Evolutionary conservation across 2,797 vertebrate genomes (phyloP).

Genomic region (Takifugu ocellatus): DNA sequence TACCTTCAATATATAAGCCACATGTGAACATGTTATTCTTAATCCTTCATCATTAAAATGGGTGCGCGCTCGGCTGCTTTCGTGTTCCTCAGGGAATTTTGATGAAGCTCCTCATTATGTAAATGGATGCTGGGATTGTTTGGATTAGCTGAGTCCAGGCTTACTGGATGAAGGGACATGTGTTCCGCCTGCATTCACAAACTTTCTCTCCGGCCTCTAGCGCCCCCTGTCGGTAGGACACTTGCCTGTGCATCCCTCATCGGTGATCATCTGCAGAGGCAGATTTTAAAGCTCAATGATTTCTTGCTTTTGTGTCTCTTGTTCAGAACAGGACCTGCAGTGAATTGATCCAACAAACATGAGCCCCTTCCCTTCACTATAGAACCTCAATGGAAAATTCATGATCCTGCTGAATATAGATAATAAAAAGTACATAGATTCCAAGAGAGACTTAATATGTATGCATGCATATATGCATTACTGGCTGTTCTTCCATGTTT

Average conservation of each 20-base stretch:
- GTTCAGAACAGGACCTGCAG: slow-evolving; percentile 1
- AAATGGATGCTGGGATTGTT: slow-evolving; percentile 31
- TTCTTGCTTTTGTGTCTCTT: slow-evolving; percentile 1
- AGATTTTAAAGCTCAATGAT: slow-evolving; percentile 14
- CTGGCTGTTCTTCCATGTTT: slow-evolving; percentile 20
- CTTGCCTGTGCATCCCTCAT: slow-evolving; percentile 13
- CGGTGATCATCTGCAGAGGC: slow-evolving; percentile 30
- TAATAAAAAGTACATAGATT: slow-evolving; percentile 1
- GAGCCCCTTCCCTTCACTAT: slow-evolving; percentile 15
- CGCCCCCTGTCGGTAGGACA: slow-evolving; percentile 51
- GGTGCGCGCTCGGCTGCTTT: background rate
- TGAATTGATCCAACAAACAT: slow-evolving; percentile 8
- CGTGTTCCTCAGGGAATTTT: slow-evolving; percentile 16
- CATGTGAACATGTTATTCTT: background rate
- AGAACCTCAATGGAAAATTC: slow-evolving; percentile 50
- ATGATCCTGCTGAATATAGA: slow-evolving; percentile 35
- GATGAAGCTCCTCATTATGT: slow-evolving; percentile 31
- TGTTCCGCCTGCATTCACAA: slow-evolving; percentile 39
- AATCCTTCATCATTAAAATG: background rate
- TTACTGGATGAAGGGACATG: slow-evolving; percentile 33
- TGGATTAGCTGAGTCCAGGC: slow-evolving; percentile 45
- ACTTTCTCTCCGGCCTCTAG: slow-evolving; percentile 33
- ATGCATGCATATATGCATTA: too few relatives aligned
- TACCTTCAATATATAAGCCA: background rate
- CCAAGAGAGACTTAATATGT: slow-evolving; percentile 15